Conservation (phyloP, 2,113 vertebrate genomes). For the Triplophysa tibetana region DNA sequence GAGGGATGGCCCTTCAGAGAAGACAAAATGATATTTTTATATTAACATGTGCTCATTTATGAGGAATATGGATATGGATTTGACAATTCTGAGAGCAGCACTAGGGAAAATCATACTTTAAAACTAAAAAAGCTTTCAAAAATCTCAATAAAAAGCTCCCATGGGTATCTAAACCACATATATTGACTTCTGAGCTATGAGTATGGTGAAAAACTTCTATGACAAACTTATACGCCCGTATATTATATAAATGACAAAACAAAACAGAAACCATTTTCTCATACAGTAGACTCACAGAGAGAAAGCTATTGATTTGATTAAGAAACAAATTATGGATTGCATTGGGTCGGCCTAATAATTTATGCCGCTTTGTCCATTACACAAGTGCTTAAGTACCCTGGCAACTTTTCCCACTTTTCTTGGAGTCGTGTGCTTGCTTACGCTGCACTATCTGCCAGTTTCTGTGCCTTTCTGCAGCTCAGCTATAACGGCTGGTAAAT, state of each 20-base stretch:
- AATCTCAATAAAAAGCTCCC: too few relatives aligned
- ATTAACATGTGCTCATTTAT: too few relatives aligned
- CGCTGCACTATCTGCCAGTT: constrained; percentile 34
- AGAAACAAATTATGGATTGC: constrained; percentile 8
- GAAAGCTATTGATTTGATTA: constrained; percentile 19
- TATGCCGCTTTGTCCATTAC: constrained; percentile 39
- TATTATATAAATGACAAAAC: not conserved
- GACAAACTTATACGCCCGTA: too few relatives aligned
- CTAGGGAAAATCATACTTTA: too few relatives aligned
- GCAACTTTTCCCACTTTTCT: constrained; percentile 36
- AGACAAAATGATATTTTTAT: too few relatives aligned
- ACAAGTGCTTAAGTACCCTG: constrained; percentile 35
- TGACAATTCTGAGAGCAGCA: too few relatives aligned
- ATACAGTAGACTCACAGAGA: not conserved
- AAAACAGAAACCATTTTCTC: constrained; percentile 18
- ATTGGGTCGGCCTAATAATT: constrained; percentile 41
- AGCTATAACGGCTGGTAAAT: constrained; percentile 45
- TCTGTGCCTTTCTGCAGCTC: constrained; percentile 43
- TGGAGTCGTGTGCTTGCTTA: constrained; percentile 42
- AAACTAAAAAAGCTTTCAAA: too few relatives aligned
- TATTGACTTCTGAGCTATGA: too few relatives aligned
- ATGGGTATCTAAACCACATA: too few relatives aligned
- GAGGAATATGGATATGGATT: too few relatives aligned
- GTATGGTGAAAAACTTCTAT: too few relatives aligned
- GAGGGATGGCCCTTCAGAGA: too few relatives aligned